Evolutionary conservation across 92 coral and sea anemone genomes (phyloP).

Genomic region (Epizoanthus ramosus): DNA sequence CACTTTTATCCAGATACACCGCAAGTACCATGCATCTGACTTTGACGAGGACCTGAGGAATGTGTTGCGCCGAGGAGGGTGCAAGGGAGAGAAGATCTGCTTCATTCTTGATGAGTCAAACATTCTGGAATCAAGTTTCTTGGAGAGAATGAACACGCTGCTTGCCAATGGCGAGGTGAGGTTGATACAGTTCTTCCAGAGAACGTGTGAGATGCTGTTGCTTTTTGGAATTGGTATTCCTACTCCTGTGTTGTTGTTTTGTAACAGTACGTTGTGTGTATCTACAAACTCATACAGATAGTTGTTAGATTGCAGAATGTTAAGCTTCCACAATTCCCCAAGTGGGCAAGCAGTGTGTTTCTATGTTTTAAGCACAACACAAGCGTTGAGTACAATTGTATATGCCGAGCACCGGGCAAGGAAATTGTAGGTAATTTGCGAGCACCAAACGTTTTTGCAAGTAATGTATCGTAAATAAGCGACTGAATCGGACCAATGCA

Average conservation of each 20-base stretch:
- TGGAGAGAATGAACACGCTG: conserved; percentile 97
- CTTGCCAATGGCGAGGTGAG: conserved; percentile 98
- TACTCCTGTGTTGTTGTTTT: not conserved
- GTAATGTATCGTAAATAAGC: too few relatives aligned
- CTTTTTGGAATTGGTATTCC: not conserved
- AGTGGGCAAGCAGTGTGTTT: too few relatives aligned
- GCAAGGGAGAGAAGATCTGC: conserved; percentile 96
- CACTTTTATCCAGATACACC: conserved; percentile 79
- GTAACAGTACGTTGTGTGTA: not conserved
- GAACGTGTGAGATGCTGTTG: not conserved
- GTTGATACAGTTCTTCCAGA: not conserved
- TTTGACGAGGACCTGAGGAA: conserved; percentile 95
- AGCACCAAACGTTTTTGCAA: too few relatives aligned
- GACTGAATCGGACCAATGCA: too few relatives aligned
- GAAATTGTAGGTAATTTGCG: too few relatives aligned
- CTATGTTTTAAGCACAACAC: too few relatives aligned
- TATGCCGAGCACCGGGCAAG: too few relatives aligned
- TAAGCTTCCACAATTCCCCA: too few relatives aligned
- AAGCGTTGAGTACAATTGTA: too few relatives aligned
- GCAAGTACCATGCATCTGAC: conserved; percentile 90
- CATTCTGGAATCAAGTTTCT: conserved; percentile 94
- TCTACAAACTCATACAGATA: too few relatives aligned
- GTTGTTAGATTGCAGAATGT: too few relatives aligned
- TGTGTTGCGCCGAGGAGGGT: conserved; percentile 94
- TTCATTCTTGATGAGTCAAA: conserved; percentile 97